Conservation (phyloP, 2,888 invertebrate genomes). For the Phaedon cochleariae region DNA sequence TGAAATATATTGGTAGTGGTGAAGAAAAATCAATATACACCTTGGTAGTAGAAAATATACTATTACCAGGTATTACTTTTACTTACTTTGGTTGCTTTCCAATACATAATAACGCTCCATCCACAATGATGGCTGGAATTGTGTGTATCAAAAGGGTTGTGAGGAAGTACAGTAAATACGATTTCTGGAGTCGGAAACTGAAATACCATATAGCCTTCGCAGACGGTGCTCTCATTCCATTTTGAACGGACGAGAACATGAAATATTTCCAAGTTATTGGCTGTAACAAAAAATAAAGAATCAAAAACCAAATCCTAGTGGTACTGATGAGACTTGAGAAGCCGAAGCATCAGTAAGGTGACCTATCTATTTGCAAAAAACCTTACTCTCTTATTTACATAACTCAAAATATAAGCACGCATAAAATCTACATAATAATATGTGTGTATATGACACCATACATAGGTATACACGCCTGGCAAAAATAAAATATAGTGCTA, state of each 20-base stretch:
- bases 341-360: too few relatives aligned
- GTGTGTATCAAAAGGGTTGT: constrained; percentile 72
- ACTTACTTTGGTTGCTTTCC: constrained; percentile 71
- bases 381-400: too few relatives aligned
- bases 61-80: neutral
- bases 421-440: too few relatives aligned
- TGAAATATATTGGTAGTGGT: too few relatives aligned
- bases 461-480: too few relatives aligned
- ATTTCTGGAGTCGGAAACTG: constrained; percentile 70
- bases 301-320: too few relatives aligned
- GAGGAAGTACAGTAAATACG: constrained; percentile 68
- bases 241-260: constrained; percentile 67
- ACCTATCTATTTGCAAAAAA: too few relatives aligned
- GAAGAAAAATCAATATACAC: too few relatives aligned
- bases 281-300: constrained; percentile 22
- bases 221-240: constrained; percentile 68
- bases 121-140: constrained; percentile 72
- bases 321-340: too few relatives aligned
- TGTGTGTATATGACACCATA: too few relatives aligned
- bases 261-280: constrained; percentile 82
- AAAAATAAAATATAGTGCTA: too few relatives aligned
- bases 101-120: constrained; percentile 64
- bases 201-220: constrained; percentile 75
- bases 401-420: too few relatives aligned
- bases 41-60: neutral